Base-by-base conservation (phyloP, 2,888 invertebrate genomes). In the Lamproptera curius region DNA sequence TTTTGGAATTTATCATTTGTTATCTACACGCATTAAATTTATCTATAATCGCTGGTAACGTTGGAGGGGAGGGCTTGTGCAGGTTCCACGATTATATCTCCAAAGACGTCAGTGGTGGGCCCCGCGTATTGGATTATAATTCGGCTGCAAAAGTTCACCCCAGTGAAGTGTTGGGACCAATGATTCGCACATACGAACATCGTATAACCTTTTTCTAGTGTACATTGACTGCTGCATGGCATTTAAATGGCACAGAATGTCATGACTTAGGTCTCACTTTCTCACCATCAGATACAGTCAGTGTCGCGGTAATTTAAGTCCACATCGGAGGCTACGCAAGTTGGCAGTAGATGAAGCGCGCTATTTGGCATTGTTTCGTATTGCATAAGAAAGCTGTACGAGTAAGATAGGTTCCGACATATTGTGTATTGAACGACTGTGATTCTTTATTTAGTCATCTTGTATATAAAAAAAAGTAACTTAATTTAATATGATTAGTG, bases 101-200 rank as follows among this genome's bases (percentile, higher is more conserved):
- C 16, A 23, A 8, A 8, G 14, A 16, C 16, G 5, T 10, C 26
- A 15, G 17, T 35, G 16, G 15, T 16, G 16, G n/a, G 33, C 36
- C 28, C 35, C 16, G 11, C 26, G 35, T 35, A 16, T n/a, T 20
- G 20, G 20, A 48, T 39, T 40, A 14, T 42, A 43, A 46, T 10
- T 35, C 33, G 51, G 47, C 55, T 52, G 52, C 50, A 35, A 48
- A 53, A 61, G 62, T 67, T 69, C 73, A 73, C 70, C 74, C 71
- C 67, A 59, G 58, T 61, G 63, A 76, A 73, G 77, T 67, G 79
- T 73, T 76, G 84, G 83, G 84, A 85, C 84, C 84, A 85, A 47
- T 46, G 46, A 83, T 62, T 68, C 64, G 65, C 67, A 65, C 56
- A 65, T 64, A 62, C 62, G 63, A 55, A 55, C 46, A 42, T 51